A percentile compares a stretch with the other conserved stretches of the same genome.
These are phyloP conservation scores for Aeoliscus strigatus DNA, from an alignment of 2,797 vertebrate genomes.

Conservation along the genomic window DNA sequence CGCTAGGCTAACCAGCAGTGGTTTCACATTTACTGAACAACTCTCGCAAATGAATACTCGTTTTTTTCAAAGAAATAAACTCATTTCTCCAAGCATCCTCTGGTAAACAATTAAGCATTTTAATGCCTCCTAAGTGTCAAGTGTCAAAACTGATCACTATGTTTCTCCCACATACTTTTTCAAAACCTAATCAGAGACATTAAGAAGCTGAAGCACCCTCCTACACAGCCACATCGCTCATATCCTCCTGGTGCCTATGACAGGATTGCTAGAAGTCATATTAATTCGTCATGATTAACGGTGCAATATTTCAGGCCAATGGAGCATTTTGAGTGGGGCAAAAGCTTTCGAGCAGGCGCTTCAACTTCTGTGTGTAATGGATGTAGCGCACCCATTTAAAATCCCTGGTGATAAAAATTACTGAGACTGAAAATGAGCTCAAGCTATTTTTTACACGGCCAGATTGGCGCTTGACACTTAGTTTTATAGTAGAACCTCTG, in stretches of 20 bases:
- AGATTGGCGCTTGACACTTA: slow-evolving; percentile 23
- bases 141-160: slow-evolving; percentile 39
- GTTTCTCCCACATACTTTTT: slow-evolving; percentile 28
- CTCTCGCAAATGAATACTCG: background rate
- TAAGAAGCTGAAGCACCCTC: slow-evolving; percentile 32
- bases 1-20: too few relatives aligned
- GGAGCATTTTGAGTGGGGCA: slow-evolving; percentile 28
- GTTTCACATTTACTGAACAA: background rate
- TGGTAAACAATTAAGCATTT: slow-evolving; percentile 43
- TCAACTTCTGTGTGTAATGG: slow-evolving; percentile 38
- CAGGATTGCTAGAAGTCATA: slow-evolving; percentile 16
- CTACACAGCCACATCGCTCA: slow-evolving; percentile 33
- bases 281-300: slow-evolving; percentile 53
- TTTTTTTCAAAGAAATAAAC: slow-evolving; percentile 22
- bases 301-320: slow-evolving; percentile 37
- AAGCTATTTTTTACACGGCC: slow-evolving; percentile 50
- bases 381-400: slow-evolving; percentile 50
- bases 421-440: slow-evolving; percentile 56
- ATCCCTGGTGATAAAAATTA: slow-evolving; percentile 52
- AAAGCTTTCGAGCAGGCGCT: slow-evolving; percentile 31
- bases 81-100: slow-evolving; percentile 20
- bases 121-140: slow-evolving; percentile 43
- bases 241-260: slow-evolving; percentile 14
- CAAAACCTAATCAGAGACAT: slow-evolving; percentile 43
- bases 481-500: slow-evolving; percentile 40